Base-by-base conservation (phyloP, 1,140 invertebrate genomes). In the Bombus confusus region DNA sequence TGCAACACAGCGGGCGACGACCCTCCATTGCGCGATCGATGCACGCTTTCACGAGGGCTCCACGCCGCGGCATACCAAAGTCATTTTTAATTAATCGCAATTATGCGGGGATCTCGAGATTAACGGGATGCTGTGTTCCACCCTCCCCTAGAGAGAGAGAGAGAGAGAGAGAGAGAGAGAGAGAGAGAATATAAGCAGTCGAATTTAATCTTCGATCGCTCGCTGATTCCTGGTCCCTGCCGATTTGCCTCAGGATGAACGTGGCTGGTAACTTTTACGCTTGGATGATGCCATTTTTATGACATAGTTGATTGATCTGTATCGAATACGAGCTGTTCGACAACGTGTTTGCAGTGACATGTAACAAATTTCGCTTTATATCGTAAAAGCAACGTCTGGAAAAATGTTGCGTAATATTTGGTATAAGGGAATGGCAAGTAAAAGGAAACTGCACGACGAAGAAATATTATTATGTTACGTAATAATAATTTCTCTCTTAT, bases 61-160 rank as follows among this genome's bases (percentile, higher is more conserved):
- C 34, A 47, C 52, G 9, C 31, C 68, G 47, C 59, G 83, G 34
- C 57, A 81, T 85, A 39, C 78, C 83, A 66, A 85, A 85, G 78
- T 34, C 59, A 73, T 85, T 85, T 85, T 85, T 81, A 81, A 85
- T 85, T 74, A 85, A 80, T 85, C 78, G 83, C 59, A 62, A 81
- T 85, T 85, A 85, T 57, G 69, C 71, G 37, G 25, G 25, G 43
- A 41, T 34, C 78, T 66, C 31, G 59, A 80, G 69, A 73, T 85
- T 74, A 80, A 37, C 78, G 31, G 15, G 3, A 34, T 41, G 18
- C 4, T 34, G 31, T 37, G 25, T 25, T 3, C 28, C 13, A 15
- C 4, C 28, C 64, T 15, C 25, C 15, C 12, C 5, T 12, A 1
- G n/a, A 22, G 34, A 52, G 13, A 22, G 47, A 34, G 52, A 12